Conservation (phyloP, 2,888 invertebrate genomes). For the Drosophila longiperda region DNA sequence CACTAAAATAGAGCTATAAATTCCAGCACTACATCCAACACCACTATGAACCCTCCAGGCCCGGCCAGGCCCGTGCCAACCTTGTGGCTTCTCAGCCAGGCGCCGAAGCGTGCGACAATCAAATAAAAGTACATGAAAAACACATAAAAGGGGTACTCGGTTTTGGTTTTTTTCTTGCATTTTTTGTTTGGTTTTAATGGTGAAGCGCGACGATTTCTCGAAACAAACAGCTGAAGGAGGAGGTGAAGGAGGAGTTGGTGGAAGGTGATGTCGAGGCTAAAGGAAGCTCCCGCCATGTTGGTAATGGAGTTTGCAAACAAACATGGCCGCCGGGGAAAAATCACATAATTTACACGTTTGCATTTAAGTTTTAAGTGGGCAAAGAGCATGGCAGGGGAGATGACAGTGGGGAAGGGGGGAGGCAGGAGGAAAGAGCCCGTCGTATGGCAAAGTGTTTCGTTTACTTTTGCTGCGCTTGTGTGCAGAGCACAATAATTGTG, state of each 20-base stretch:
- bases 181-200: conserved; percentile 61
- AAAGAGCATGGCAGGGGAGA: conserved; percentile 24
- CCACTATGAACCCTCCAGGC: neutral
- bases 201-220: conserved; percentile 73
- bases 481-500: conserved; percentile 69
- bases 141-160: conserved; percentile 74
- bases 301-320: conserved; percentile 80
- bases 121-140: conserved; percentile 80
- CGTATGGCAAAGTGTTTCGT: conserved; percentile 69
- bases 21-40: conserved; percentile 18
- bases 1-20: conserved; percentile 74
- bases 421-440: neutral
- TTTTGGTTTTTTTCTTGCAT: conserved; percentile 28
- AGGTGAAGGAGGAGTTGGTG: neutral
- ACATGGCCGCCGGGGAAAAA: conserved; percentile 81
- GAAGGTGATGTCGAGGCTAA: conserved; percentile 1
- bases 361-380: conserved; percentile 79
- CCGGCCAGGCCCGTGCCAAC: neutral
- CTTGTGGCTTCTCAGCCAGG: conserved; percentile 21
- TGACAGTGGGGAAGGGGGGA: neutral
- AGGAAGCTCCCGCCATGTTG: conserved; percentile 76
- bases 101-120: conserved; percentile 78
- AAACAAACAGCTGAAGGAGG: conserved; percentile 71
- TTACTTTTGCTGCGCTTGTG: conserved; percentile 70
- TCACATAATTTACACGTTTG: conserved; percentile 81